phyloP scores from a whole-genome alignment of 2,113 vertebrate species.

The Periophthalmodon schlosseri region DNA sequence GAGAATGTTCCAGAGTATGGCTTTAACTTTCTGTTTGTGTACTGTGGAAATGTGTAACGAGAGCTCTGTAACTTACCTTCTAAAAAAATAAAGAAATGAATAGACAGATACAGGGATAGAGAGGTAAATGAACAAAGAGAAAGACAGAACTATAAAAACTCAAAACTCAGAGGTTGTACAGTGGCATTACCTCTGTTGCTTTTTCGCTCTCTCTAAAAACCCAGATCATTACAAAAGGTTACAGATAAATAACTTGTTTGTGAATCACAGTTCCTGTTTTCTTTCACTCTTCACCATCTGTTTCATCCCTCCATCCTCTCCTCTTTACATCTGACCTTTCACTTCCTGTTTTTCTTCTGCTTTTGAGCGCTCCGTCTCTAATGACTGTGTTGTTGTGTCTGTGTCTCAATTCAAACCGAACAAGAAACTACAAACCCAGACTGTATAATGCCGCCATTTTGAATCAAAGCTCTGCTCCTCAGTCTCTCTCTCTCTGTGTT shows the following conservation, averaged over 20 bases:
- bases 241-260: background rate
- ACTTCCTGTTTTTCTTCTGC: constrained; percentile 23
- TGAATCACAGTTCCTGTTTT: background rate
- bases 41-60: too few species aligned
- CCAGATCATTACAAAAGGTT: too few species aligned
- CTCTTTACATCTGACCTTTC: constrained; percentile 35
- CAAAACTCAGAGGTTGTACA: too few species aligned
- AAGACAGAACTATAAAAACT: too few species aligned
- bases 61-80: too few species aligned
- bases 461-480: constrained; percentile 45
- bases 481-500: background rate
- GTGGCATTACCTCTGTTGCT: background rate
- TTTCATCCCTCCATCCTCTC: constrained; percentile 4
- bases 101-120: too few species aligned
- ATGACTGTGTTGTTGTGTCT: constrained; percentile 43
- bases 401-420: constrained; percentile 21
- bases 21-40: too few species aligned
- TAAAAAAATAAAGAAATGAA: too few species aligned
- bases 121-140: too few species aligned
- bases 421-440: background rate
- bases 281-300: background rate
- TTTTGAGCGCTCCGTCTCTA: constrained; percentile 24
- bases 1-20: too few species aligned
- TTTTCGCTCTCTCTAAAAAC: background rate
- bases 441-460: constrained; percentile 44